These are phyloP conservation scores for Gallinago media DNA, from an alignment of 2,113 vertebrate species.

Conservation along the genomic window DNA sequence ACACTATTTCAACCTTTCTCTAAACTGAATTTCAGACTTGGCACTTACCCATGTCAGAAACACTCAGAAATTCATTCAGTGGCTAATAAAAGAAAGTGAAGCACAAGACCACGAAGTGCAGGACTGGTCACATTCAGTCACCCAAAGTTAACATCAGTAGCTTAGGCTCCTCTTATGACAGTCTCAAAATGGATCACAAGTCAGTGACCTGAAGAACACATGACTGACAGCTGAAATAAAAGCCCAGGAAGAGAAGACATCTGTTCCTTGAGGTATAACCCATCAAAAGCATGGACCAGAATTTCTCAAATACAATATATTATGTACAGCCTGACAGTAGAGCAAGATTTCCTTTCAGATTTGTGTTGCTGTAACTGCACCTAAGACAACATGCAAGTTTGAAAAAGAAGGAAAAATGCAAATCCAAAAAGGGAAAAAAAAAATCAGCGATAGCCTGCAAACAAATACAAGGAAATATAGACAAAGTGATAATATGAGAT, in stretches of 20 bases:
- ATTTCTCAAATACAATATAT: not conserved
- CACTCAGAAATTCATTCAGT: not conserved
- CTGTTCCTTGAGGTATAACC: not conserved
- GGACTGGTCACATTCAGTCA: not conserved
- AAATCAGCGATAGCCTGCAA: not conserved
- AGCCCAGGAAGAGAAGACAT: not conserved
- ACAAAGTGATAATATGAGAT: not conserved
- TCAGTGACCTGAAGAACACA: not conserved
- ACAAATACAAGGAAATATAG: not conserved
- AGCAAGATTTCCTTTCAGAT: not conserved
- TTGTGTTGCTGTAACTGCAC: not conserved
- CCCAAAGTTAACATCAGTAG: not conserved
- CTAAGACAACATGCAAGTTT: not conserved
- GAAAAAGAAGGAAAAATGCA: not conserved
- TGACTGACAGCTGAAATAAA: not conserved
- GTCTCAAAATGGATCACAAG: not conserved
- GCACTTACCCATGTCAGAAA: not conserved
- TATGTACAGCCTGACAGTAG: not conserved
- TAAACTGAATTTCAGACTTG: not conserved
- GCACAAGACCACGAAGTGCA: not conserved
- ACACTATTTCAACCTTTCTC: not conserved
- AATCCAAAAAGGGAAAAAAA: not conserved
- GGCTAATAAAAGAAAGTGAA: constrained; percentile 2
- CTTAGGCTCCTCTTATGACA: not conserved
- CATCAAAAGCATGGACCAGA: not conserved